Evolutionary conservation across 1,140 invertebrate species (phyloP), one percentile per base, ranked within the genome.

Genomic region (Teleogryllus occipitalis): DNA sequence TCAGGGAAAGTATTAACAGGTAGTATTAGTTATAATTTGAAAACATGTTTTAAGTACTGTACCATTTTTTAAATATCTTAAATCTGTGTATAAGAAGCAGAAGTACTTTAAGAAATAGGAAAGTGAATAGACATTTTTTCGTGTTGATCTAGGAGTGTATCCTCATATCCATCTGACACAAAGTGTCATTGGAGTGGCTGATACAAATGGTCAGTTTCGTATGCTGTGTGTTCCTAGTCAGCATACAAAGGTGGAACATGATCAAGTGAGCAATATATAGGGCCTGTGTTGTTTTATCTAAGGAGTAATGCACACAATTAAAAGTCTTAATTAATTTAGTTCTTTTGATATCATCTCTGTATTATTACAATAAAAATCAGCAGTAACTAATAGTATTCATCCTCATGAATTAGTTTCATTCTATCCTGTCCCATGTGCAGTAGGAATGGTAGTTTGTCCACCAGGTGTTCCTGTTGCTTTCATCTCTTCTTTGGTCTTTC

Each of bases 1-100:
- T 86, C 85, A 3, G 86, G 86, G 22, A 82, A 82, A 39, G 83
- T 85, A 79, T 83, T 87, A 46, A 85, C 86, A 8, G 85, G 85
- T 77, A 47, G 10, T 82, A 86, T 74, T 84, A 85, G 47, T 83
- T 15, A 39, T 39, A 39, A 39, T 39, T 39, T 39, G 27, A 5
- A 39, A 39, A 47, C n/a, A 15, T 47, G 12, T 76, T 7, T 76
- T 76, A 47, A 76, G 27, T 75, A 39, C 8, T 21, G 8, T 21
- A 14, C n/a, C n/a, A n/a, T 75, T 75, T 75, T 18, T 10, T n/a
- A 75, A 21, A 75, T 22, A 39, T 7, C 6, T 75, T 39, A 21
- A 8, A 21, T 22, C 22, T 47, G 75, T 8, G 8, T 76, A 47
- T 76, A 39, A 14, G 8, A 15, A 47, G 6, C 39, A 14, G 8